A percentile compares a stretch with the other conserved stretches of the same genome.
Evolutionary conservation across 2,797 vertebrate genomes (phyloP).

Genomic region (Masticophis lateralis): DNA sequence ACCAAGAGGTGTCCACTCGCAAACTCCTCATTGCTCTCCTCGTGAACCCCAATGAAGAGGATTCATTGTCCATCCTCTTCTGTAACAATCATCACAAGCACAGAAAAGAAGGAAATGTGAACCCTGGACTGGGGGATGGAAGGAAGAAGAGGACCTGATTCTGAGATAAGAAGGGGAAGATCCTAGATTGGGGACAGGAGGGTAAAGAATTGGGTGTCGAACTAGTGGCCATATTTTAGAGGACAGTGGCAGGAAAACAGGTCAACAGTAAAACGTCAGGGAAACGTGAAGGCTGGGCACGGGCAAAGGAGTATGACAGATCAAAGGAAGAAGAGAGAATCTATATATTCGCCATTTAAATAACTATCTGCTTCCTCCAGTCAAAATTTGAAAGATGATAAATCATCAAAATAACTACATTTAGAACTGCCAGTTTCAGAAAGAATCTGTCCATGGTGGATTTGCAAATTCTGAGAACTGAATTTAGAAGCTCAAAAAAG

Average conservation of each 20-base stretch:
- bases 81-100: neutral
- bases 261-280: neutral
- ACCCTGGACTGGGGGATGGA: neutral
- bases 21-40: neutral
- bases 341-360: neutral
- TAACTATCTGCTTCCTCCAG: neutral
- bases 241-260: neutral
- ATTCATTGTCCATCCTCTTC: neutral
- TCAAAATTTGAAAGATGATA: neutral
- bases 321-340: neutral
- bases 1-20: neutral
- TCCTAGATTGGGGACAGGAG: neutral
- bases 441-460: neutral
- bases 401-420: neutral
- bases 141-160: neutral
- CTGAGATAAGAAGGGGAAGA: neutral
- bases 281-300: neutral
- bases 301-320: neutral
- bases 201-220: neutral
- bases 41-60: neutral
- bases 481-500: neutral
- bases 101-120: neutral
- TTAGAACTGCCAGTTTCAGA: neutral
- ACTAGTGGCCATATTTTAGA: neutral
- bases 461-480: neutral